Evolutionary conservation across 2,113 vertebrate genomes (phyloP).

Genomic region (Callorhinus ursinus): DNA sequence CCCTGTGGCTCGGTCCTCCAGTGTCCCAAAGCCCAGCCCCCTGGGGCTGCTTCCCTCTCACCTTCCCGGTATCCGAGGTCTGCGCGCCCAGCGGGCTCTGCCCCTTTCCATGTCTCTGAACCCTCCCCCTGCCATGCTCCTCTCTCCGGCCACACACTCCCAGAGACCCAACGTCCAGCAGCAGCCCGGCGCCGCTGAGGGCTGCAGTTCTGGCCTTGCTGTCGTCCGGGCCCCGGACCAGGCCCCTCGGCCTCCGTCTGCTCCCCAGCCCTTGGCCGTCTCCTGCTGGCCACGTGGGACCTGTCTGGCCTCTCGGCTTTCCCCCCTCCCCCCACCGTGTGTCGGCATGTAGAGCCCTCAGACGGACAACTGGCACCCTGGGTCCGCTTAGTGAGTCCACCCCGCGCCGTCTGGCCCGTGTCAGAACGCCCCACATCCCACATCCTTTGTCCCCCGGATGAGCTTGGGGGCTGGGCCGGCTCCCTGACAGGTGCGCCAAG

Average conservation of each 20-base stretch:
- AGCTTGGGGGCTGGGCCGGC: rapidly evolving
- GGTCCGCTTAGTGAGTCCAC: not conserved
- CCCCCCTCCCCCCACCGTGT: too few relatives aligned
- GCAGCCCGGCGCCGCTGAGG: not conserved
- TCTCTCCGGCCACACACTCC: too few relatives aligned
- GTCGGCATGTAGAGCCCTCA: not conserved
- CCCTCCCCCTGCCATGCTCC: rapidly evolving
- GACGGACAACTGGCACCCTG: rapidly evolving
- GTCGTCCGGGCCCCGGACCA: not conserved
- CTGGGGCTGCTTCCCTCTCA: not conserved
- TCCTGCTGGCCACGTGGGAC: rapidly evolving
- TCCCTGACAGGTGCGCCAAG: rapidly evolving
- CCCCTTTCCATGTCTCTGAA: rapidly evolving
- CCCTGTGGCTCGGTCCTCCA: rapidly evolving
- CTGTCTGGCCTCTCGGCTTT: rapidly evolving
- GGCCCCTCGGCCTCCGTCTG: too few relatives aligned
- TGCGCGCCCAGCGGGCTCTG: rapidly evolving
- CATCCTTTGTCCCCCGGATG: not conserved
- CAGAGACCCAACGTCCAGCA: rapidly evolving
- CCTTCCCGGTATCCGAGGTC: not conserved
- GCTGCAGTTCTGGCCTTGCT: rapidly evolving
- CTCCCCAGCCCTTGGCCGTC: not conserved
- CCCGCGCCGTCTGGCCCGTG: rapidly evolving
- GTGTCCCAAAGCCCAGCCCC: not conserved
- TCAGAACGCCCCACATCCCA: rapidly evolving